These are phyloP conservation scores for Mustelus asterias DNA, from an alignment of 2,113 vertebrate genomes.

Conservation along the genomic window DNA sequence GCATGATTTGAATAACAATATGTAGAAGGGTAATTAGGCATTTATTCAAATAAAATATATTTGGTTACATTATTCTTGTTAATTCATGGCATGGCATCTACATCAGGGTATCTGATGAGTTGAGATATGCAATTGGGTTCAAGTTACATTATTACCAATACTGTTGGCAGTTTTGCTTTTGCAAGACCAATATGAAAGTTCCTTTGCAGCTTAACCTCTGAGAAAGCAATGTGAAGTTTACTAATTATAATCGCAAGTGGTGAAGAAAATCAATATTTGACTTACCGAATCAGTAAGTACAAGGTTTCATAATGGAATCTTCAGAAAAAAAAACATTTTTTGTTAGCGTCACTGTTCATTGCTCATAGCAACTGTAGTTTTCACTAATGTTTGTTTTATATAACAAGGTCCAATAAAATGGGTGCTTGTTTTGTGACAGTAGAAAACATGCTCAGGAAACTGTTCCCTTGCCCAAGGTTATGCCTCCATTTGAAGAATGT, in stretches of 20 bases:
- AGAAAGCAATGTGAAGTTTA: conserved; percentile 26
- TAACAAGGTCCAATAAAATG: background rate
- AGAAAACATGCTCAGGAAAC: background rate
- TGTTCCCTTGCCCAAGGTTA: background rate
- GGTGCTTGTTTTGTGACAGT: background rate
- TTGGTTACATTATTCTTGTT: background rate
- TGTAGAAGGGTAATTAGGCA: background rate
- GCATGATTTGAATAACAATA: background rate
- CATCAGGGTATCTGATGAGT: conserved; percentile 39
- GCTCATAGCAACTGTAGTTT: background rate
- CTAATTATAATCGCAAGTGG: conserved; percentile 39
- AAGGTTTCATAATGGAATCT: conserved; percentile 26
- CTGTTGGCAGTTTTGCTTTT: conserved; percentile 33
- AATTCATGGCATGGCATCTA: background rate
- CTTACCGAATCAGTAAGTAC: conserved; percentile 27
- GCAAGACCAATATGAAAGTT: conserved; percentile 35
- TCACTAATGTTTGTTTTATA: background rate
- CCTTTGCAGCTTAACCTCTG: conserved; percentile 8
- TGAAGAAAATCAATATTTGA: conserved; percentile 34
- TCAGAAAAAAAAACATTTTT: conserved; percentile 7
- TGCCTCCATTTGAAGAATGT: background rate
- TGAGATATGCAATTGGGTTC: conserved; percentile 42
- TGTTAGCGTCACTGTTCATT: background rate
- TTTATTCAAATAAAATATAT: background rate
- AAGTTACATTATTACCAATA: conserved; percentile 38